Percentiles rank a stretch among this genome's conserved stretches.
Conservation (phyloP, 2,888 invertebrate genomes). For the Seira musarum region DNA sequence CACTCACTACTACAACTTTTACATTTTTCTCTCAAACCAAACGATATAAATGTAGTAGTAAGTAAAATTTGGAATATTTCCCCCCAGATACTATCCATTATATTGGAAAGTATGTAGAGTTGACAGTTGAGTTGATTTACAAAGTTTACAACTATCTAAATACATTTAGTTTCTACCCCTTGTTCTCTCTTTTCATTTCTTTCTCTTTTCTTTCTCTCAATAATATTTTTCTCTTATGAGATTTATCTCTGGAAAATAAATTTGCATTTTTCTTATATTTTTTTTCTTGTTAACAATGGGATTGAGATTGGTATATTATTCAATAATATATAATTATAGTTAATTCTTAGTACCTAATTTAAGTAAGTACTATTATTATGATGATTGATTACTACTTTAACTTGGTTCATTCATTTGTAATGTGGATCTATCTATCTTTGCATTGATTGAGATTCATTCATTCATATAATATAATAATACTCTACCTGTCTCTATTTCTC, state of each 20-base stretch:
- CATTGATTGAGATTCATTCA: too few relatives aligned
- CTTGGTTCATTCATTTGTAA: constrained; percentile 19
- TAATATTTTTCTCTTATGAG: background rate
- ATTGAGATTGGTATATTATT: constrained; percentile 62
- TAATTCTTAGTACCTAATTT: constrained; percentile 8
- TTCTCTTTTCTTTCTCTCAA: background rate
- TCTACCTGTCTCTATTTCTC: background rate
- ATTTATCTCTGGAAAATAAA: background rate
- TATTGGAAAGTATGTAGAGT: constrained; percentile 1
- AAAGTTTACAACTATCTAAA: background rate
- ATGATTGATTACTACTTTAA: background rate
- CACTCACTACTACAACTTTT: too few relatives aligned
- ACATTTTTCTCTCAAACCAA: too few relatives aligned
- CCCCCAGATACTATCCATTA: too few relatives aligned
- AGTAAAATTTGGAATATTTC: too few relatives aligned
- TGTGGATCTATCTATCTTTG: constrained; percentile 3
- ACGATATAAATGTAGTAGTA: too few relatives aligned
- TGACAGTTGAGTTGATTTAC: constrained; percentile 1
- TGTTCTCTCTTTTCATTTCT: background rate
- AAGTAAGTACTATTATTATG: constrained; percentile 4
- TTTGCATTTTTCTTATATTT: constrained; percentile 21
- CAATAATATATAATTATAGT: constrained; percentile 43
- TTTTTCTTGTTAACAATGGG: constrained; percentile 48
- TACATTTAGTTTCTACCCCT: constrained; percentile 16
- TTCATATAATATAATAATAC: background rate